Base-by-base conservation (phyloP, 64 coral and sea anemone genomes). In the Actinia equina region DNA sequence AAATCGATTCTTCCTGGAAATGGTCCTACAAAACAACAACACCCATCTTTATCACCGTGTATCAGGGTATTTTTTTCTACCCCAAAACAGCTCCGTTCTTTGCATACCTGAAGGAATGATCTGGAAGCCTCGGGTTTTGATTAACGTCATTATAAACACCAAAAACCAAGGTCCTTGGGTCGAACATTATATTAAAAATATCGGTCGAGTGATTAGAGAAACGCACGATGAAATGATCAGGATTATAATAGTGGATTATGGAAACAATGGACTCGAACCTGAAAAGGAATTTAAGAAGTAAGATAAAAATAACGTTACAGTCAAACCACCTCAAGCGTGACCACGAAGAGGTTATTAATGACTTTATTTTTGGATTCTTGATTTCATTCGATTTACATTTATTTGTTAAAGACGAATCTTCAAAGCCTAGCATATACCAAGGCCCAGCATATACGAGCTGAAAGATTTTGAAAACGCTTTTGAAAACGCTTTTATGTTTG, bases 1-100 rank as follows among this genome's bases (percentile, higher is more conserved):
- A 23, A 86, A 62, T 45, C 84, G 94, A 41, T 95, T 92, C 90
- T 77, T 95, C 4, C 9, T 95, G n/a, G 94, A 95, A 13, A 60
- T 95, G 41, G 86, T 95, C 18, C 67, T 95, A 43, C 87, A 44
- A 64, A 87, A 92, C 59, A 67, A 88, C 16, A 57, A 26, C 51
- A 26, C 49, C 22, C 57, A 84, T 27, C 17, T 17, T 25, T 19
- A 52, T 19, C 82, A n/a, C 12, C 43, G 82, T 6, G 52, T 84
- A 52, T 59, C 55, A 11, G 55, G 57, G 23, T 84, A 84, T 17
- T 46, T 84, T 18, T 84, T 84, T 46, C 46, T 44, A 7, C 45
- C 17, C 5, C 57, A 84, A 27, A 17, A 84, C 19, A 84, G 45
- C 20, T 44, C 76, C 11, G 26, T 58, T 19, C 54, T 88, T 22